Percentiles rank a stretch among this genome's conserved stretches.
phyloP scores from a whole-genome alignment of 2,797 vertebrate genomes.

The Etheostoma nigrum region DNA sequence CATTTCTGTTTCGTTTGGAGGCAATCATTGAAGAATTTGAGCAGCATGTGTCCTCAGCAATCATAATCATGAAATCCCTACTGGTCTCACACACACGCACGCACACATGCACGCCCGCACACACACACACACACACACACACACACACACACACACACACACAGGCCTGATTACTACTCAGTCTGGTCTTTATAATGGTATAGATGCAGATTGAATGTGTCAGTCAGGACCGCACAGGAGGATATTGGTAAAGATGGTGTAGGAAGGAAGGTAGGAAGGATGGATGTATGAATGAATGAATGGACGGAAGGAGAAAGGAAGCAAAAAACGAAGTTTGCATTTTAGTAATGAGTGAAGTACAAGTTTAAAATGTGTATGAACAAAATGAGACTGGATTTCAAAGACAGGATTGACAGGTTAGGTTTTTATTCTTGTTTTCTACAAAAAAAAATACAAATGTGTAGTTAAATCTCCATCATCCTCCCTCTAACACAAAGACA shows the following conservation, averaged over 20 bases:
- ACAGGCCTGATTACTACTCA: conserved; percentile 63
- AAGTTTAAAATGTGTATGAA: not conserved
- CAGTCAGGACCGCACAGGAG: conserved; percentile 78
- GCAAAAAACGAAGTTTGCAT: not conserved
- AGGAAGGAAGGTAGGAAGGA: conserved; percentile 56
- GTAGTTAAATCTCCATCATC: conserved; percentile 8
- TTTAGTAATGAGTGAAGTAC: conserved; percentile 17
- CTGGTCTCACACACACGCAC: conserved; percentile 42
- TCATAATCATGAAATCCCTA: conserved; percentile 77
- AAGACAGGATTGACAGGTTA: not conserved
- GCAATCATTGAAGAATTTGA: conserved; percentile 77
- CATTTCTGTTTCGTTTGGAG: conserved; percentile 69
- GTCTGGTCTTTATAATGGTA: conserved; percentile 74
- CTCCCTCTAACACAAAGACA: conserved; percentile 14
- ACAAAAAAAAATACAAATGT: conserved; percentile 9
- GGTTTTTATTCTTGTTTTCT: not conserved
- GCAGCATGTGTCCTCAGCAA: conserved; percentile 75
- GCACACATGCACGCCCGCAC: conserved; percentile 6
- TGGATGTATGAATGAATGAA: not conserved
- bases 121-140: conserved; percentile 18
- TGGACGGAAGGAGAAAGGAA: no score
- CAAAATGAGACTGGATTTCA: not conserved
- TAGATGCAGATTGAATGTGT: conserved; percentile 71
- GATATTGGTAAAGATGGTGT: conserved; percentile 28
- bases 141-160: conserved; percentile 19